Evolutionary conservation across 2,113 vertebrate genomes (phyloP), one percentile per base, ranked within the genome.

Genomic region (Nibea albiflora): DNA sequence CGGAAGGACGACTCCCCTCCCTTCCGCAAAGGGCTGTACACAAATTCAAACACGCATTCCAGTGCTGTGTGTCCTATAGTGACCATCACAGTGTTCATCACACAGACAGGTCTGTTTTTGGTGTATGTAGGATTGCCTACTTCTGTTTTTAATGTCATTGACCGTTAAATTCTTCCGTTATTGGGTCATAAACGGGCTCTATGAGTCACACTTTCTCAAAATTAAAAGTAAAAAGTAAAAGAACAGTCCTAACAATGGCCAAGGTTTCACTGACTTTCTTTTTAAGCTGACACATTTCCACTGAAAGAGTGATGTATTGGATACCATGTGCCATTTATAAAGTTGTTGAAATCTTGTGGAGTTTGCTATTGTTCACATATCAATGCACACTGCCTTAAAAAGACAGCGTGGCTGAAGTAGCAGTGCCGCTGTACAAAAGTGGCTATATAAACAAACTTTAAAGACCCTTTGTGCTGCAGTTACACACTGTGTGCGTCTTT

Each of bases 1-100:
- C 11, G 77, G 82, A 90, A 88, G 76, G 91, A 90, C 85, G 74
- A 85, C 81, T 35, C 84, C 73, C 87, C 93, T 90, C 93, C 91
- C 92, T 91, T 93, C 91, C 87, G 81, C 77, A 78, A 49, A 83
- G 17, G 57, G 80, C 62, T 57, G 74, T 67, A 76, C 86, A 85
- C 77, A 86, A 84, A 81, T 63, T 68, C 50, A 68, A 31, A 58
- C 79, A 63, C 76, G 73, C 75, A 86, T 88, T 89, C 82, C 88
- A 54, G 35, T 31, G 12, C 39, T 54, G 31, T 17, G 17, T 63
- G 60, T 87, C 81, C 80, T 80, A 63, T 26, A 58, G n/a, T n/a
- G 62, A 68, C 46, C 80, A 76, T 79, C 73, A 70, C 65, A 28
- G 4, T 63, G 20, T 47, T 83, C 69, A 58, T 57, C 42, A 53